Evolutionary conservation across 2,797 vertebrate species (phyloP), one percentile per base, ranked within the genome.

Genomic region (Cyclopterus lumpus): DNA sequence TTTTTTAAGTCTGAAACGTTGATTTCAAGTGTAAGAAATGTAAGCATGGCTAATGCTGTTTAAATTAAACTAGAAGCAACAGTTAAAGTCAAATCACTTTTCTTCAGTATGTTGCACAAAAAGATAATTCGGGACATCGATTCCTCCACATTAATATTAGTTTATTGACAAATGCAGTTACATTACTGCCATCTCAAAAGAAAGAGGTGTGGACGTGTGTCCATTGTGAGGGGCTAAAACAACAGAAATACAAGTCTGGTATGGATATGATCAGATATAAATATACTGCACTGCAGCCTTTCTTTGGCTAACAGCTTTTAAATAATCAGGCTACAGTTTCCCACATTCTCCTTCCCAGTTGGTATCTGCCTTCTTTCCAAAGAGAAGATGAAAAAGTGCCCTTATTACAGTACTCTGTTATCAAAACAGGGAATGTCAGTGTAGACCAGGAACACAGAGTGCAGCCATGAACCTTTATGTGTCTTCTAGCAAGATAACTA

Each of bases 331-430:
- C 66, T 72, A 73, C 67, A 75, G 80, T 89, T 94, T 92, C 90
- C 90, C 88, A 91, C 91, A 90, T 81, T 83, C 79, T 77, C 75
- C 73, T 65, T 86, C 81, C 64, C 84, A 82, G 79, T 80, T 83
- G 79, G 83, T 85, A 81, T 92, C 86, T 80, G 61, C 79, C 79
- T 74, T 67, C 87, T 80, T 82, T 86, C 67, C 82, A 78, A 82
- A 80, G 78, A 62, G 72, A 87, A 87, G 57, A 89, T 86, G 86
- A 91, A 89, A 89, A 91, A 89, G 77, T 74, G 83, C 73, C 65
- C 68, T 84, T 91, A 90, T 88, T 93, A 83, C 76, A 72, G 78
- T 84, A 77, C 68, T 89, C 60, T 83, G 85, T 88, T 87, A 88
- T 75, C 83, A 79, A 78, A 79, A 66, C 81, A 71, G 85, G 81